phyloP scores from a whole-genome alignment of 2,113 vertebrate species.

The Naja naja region DNA sequence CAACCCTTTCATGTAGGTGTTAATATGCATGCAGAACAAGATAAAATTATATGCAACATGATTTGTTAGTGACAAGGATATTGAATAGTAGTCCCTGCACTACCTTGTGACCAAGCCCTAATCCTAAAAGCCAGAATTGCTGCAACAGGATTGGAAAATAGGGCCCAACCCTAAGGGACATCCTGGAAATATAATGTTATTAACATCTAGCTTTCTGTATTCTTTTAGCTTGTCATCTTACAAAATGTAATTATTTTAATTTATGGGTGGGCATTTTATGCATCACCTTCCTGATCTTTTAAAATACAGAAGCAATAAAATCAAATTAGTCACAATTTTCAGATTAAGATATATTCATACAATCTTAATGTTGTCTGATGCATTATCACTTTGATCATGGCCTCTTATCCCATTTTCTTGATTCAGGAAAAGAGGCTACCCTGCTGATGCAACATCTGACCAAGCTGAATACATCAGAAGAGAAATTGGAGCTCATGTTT shows the following conservation, averaged over 20 bases:
- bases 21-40: background rate
- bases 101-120: background rate
- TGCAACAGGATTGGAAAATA: background rate
- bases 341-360: background rate
- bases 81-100: background rate
- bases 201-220: background rate
- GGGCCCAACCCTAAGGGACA: background rate
- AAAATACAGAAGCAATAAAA: background rate
- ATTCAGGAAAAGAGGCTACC: constrained; percentile 79
- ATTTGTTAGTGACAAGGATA: background rate
- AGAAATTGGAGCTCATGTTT: constrained; percentile 83
- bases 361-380: background rate
- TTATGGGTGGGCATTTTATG: background rate
- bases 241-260: accelerated
- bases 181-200: background rate
- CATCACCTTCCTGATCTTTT: background rate
- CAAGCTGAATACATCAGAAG: constrained; percentile 78
- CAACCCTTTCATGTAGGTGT: background rate
- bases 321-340: background rate
- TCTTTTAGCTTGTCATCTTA: background rate
- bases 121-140: background rate
- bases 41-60: background rate
- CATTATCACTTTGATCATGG: background rate
- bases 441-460: constrained; percentile 82
- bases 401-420: background rate